Conservation (phyloP, 2,888 invertebrate genomes). For the Tetropium fuscum region DNA sequence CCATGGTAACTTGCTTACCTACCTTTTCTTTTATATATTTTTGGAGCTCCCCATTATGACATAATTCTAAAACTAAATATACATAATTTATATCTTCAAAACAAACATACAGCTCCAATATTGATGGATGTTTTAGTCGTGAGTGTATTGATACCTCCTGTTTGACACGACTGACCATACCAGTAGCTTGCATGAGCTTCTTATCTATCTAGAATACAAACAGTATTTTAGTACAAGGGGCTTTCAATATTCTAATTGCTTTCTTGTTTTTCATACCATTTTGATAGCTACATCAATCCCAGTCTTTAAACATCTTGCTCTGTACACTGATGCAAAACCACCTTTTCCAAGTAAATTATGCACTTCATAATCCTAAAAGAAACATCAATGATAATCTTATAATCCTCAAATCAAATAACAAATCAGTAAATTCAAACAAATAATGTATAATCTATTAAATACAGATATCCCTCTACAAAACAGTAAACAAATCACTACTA, state of each 20-base stretch:
- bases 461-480: conserved; percentile 11
- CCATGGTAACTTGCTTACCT: too few species aligned
- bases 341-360: conserved; percentile 91
- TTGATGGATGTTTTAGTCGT: conserved; percentile 90
- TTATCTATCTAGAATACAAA: conserved; percentile 82
- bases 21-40: conserved; percentile 79
- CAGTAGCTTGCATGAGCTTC: conserved; percentile 85
- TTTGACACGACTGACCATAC: conserved; percentile 87
- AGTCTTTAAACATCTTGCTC: conserved; percentile 83
- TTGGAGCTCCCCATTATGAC: conserved; percentile 92
- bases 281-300: conserved; percentile 92
- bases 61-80: conserved; percentile 92
- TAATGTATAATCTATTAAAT: conserved; percentile 21
- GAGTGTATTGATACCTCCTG: conserved; percentile 96
- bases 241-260: conserved; percentile 4
- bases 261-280: conserved; percentile 73
- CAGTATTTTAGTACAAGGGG: conserved; percentile 22
- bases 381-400: conserved; percentile 6
- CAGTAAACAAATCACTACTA: conserved; percentile 55
- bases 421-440: background rate
- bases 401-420: background rate
- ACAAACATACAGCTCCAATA: conserved; percentile 88
- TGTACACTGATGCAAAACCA: conserved; percentile 94
- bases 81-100: conserved; percentile 94
- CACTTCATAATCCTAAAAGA: conserved; percentile 84